phyloP scores from a whole-genome alignment of 2,888 invertebrate species.

The Eupithecia subumbrata region DNA sequence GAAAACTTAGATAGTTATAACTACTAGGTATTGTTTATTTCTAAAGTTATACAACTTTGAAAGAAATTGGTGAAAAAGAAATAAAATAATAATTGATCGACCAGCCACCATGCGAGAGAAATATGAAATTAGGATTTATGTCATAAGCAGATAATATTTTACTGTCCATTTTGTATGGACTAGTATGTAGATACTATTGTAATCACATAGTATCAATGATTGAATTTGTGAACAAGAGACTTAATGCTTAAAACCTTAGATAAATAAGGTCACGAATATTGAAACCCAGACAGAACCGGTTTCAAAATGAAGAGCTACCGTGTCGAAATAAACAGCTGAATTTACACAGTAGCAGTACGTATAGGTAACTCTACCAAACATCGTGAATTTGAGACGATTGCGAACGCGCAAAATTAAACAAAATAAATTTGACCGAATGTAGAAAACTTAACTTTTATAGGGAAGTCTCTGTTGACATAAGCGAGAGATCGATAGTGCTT shows the following conservation, averaged over 20 bases:
- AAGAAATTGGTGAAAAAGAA: background rate
- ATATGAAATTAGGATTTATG: background rate
- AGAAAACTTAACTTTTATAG: background rate
- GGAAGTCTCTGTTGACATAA: background rate
- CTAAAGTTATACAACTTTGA: background rate
- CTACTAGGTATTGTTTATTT: background rate
- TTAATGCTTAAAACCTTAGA: constrained; percentile 54
- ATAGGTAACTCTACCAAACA: background rate
- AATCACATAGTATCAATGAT: background rate
- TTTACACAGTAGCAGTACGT: background rate
- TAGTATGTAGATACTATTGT: background rate
- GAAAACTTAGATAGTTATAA: background rate
- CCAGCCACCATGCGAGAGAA: background rate
- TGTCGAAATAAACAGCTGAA: constrained; percentile 51
- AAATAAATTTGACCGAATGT: background rate
- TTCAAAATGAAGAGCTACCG: constrained; percentile 50
- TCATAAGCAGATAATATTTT: background rate
- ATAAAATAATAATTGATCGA: background rate
- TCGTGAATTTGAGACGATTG: background rate
- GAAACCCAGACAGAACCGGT: constrained; percentile 59
- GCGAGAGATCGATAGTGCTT: background rate
- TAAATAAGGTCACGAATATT: constrained; percentile 62
- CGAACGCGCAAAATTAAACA: background rate
- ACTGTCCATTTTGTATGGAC: no score
- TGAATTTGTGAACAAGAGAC: constrained; percentile 23